Conservation (phyloP, 2,888 invertebrate genomes). For the Marronus borbonicus region DNA sequence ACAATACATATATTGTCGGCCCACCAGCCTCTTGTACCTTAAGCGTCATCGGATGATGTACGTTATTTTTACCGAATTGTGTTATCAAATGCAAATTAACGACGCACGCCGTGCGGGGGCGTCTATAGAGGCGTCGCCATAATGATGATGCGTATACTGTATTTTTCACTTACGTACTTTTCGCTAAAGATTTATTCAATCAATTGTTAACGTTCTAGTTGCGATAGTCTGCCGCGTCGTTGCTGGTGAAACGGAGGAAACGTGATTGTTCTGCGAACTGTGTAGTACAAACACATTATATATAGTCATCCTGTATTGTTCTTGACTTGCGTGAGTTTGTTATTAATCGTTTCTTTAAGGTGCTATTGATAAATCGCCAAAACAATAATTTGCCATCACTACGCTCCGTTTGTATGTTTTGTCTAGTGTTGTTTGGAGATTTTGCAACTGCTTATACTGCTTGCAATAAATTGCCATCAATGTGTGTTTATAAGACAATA, state of each 20-base stretch:
- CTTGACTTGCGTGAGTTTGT: background rate
- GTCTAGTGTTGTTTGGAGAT: background rate
- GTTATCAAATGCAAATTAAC: conserved; percentile 39
- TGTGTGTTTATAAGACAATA: too few species aligned
- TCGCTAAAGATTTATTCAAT: conserved; percentile 10
- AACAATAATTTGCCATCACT: background rate
- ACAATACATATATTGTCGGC: conserved; percentile 14
- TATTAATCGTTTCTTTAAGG: background rate
- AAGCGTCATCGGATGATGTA: background rate
- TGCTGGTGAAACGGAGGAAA: too few species aligned
- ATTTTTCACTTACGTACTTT: conserved; percentile 23
- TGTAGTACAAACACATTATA: too few species aligned
- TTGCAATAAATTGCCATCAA: background rate
- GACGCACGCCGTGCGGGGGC: background rate
- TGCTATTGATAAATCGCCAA: conserved; percentile 3
- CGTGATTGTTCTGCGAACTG: too few species aligned
- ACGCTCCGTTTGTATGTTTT: background rate
- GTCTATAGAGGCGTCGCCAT: conserved; percentile 29
- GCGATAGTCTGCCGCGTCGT: background rate
- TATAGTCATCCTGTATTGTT: too few species aligned
- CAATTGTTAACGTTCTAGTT: background rate
- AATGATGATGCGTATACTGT: background rate
- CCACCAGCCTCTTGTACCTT: background rate
- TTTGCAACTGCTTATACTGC: background rate
- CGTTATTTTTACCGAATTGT: conserved; percentile 33